Conservation (phyloP, 2,797 vertebrate species). For the Valencia hispanica region DNA sequence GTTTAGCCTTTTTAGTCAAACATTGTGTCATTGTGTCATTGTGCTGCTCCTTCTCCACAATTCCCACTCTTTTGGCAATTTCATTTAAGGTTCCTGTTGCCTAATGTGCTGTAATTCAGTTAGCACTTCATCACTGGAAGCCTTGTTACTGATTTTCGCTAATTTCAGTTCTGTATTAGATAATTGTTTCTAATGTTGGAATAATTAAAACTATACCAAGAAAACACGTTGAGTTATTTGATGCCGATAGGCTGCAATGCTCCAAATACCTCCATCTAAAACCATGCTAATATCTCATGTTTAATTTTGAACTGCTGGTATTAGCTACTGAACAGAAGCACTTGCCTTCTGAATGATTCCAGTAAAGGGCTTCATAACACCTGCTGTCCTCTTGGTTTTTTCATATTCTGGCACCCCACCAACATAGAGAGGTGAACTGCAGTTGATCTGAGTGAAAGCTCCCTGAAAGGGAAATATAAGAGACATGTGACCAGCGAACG, state of each 20-base stretch:
- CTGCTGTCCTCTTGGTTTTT: constrained; percentile 87
- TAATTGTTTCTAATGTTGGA: background rate
- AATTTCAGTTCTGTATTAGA: background rate
- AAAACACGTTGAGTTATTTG: background rate
- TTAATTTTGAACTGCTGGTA: background rate
- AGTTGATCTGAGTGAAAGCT: constrained; percentile 97
- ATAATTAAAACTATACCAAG: background rate
- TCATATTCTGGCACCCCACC: constrained; percentile 92
- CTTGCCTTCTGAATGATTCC: constrained; percentile 91
- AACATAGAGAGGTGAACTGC: constrained; percentile 91
- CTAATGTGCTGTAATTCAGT: background rate
- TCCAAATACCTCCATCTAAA: background rate
- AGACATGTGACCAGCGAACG: too few relatives aligned
- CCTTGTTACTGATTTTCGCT: background rate
- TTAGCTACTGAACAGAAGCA: background rate
- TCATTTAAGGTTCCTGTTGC: background rate
- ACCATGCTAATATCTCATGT: background rate
- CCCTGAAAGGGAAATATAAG: constrained; percentile 79
- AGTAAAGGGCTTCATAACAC: constrained; percentile 85
- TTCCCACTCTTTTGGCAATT: background rate
- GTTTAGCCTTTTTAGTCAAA: background rate
- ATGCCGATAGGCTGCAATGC: background rate
- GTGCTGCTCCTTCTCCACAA: background rate
- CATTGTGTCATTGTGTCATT: too few relatives aligned
- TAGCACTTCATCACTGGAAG: background rate